A percentile compares a stretch with the other conserved stretches of the same genome.
Conservation (phyloP, 2,113 vertebrate species). For the Phyllostomus discolor region DNA sequence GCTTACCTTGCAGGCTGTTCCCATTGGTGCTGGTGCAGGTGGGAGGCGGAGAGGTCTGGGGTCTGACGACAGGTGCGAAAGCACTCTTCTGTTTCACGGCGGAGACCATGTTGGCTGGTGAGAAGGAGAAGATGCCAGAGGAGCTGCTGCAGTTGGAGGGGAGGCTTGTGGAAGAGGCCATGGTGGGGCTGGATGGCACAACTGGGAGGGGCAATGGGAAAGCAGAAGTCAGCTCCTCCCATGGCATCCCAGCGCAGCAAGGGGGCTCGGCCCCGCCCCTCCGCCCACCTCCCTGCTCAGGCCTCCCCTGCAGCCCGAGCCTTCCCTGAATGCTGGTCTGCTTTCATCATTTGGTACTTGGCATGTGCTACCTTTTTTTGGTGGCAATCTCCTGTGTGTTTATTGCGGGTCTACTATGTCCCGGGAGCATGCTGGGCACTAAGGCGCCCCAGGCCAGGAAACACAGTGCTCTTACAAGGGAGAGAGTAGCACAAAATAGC, state of each 20-base stretch:
- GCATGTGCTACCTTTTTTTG: neutral
- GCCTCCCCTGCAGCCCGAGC: neutral
- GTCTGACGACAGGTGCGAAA: slow-evolving; percentile 96
- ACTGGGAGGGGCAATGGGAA: slow-evolving; percentile 76
- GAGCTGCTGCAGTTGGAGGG: slow-evolving; percentile 98
- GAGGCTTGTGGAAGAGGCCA: slow-evolving; percentile 96
- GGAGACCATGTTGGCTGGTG: slow-evolving; percentile 98
- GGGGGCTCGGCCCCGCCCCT: neutral
- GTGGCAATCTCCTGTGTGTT: neutral
- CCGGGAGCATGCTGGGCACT: neutral
- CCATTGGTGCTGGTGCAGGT: slow-evolving; percentile 97
- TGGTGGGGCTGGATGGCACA: slow-evolving; percentile 95
- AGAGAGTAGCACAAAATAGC: neutral
- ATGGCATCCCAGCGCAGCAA: neutral
- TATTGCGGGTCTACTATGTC: neutral
- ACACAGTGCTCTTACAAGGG: neutral
- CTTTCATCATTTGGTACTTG: neutral
- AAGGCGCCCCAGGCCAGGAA: neutral
- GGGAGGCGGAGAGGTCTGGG: slow-evolving; percentile 95
- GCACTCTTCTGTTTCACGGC: slow-evolving; percentile 99
- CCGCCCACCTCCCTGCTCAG: neutral
- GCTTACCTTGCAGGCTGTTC: slow-evolving; percentile 97
- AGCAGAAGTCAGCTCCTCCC: neutral
- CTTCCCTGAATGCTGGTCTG: too few species aligned
- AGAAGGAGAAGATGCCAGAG: slow-evolving; percentile 98